Percentiles rank a stretch among this genome's conserved stretches.
phyloP scores from a whole-genome alignment of 2,113 vertebrate species.

The Ifrita kowaldi region DNA sequence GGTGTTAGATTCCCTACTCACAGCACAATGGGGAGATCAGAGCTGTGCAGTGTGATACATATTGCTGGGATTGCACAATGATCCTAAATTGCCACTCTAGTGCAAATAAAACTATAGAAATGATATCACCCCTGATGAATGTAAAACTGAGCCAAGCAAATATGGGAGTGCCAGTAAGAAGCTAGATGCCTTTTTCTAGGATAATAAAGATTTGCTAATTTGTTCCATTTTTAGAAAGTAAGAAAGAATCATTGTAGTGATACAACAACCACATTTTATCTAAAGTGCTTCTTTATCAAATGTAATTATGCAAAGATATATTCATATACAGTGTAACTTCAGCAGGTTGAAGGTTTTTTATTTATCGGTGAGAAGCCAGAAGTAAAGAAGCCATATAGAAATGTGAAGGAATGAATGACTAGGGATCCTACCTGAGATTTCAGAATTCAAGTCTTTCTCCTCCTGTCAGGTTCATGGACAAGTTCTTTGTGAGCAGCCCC shows the following conservation, averaged over 20 bases:
- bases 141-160: constrained; percentile 33
- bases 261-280: neutral
- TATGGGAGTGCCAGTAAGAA: neutral
- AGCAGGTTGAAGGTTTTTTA: neutral
- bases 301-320: neutral
- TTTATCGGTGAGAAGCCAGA: neutral
- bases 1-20: neutral
- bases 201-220: constrained; percentile 42
- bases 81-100: constrained; percentile 15
- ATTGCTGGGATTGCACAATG: neutral
- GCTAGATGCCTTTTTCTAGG: constrained; percentile 28
- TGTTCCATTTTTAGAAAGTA: constrained; percentile 4
- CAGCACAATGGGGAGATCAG: neutral
- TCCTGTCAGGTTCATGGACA: neutral
- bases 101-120: constrained; percentile 53
- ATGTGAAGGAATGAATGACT: neutral
- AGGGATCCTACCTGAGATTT: neutral
- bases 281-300: neutral
- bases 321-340: neutral
- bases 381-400: neutral
- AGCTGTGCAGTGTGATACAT: neutral
- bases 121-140: constrained; percentile 22
- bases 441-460: neutral
- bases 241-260: neutral
- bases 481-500: neutral